Base-by-base conservation (phyloP, 2,113 vertebrate species). In the Mesitornis unicolor region DNA sequence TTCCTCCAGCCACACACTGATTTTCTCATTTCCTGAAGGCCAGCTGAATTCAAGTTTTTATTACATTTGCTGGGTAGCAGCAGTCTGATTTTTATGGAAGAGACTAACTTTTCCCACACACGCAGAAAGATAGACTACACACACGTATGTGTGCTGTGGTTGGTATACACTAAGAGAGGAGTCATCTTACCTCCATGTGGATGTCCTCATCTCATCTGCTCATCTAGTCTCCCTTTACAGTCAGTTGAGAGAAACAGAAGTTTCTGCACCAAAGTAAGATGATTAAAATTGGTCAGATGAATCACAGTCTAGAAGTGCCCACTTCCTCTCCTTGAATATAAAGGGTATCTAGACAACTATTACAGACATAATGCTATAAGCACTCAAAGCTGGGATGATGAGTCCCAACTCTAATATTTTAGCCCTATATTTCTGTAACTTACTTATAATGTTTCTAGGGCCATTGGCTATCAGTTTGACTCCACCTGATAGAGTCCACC, bases 21-120 rank as follows among this genome's bases (percentile, higher is more conserved):
- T 87, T 88, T 91, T 92, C 75, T 94, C 92, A 87, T 95, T 96
- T 96, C 85, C 95, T 97, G 82, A 93, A 83, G 73, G 75, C 26
- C 68, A 91, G 38, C 12, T 81, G 71, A 95, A 90, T 88, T 88
- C 56, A 80, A 56, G 59, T 59, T 91, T 94, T 88, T 63, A 80
- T 73, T 80, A 31, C 2, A 4, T 50, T 67, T 78, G n/a, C 40
- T 48, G 24, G 50, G 8, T 67, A 51, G 33, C 26, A 87, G 33
- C 28, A 54, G 33, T 45, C 31, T 9, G 3, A 74, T 74, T 88
- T 82, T 47, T 78, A 8, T 21, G 17, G 38, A 42, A 59, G 18
- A 69, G 19, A 36, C 69, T 71, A 40, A 47, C 17, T 83, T 86
- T 76, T 6, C 59, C 10, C 36, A 1, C 22, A 10, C 31, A 19